Percentiles rank a stretch among this genome's conserved stretches.
phyloP scores from a whole-genome alignment of 1,140 invertebrate species.

The Micrasema minimum region DNA sequence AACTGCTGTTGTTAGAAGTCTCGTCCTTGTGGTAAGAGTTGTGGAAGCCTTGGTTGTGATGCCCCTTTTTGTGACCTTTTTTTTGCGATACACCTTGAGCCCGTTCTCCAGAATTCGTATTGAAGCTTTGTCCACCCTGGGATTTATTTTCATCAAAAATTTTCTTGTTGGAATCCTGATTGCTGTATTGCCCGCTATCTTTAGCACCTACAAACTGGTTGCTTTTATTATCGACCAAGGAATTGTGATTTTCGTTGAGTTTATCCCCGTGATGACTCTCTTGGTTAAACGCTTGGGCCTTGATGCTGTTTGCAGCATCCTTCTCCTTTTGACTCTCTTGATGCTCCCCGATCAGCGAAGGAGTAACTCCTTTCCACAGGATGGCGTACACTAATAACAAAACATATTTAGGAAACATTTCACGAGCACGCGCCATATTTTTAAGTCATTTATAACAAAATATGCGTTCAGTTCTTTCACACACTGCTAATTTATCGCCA shows the following conservation, averaged over 20 bases:
- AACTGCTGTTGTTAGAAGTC: slow-evolving; percentile 72
- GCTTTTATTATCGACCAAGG: slow-evolving; percentile 61
- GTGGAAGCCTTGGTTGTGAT: slow-evolving; percentile 72
- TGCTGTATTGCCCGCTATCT: slow-evolving; percentile 62
- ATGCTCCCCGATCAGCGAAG: slow-evolving; percentile 56
- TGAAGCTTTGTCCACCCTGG: slow-evolving; percentile 60
- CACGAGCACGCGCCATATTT: slow-evolving; percentile 39
- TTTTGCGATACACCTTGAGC: slow-evolving; percentile 63
- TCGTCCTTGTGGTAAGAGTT: slow-evolving; percentile 76
- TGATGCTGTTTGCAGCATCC: slow-evolving; percentile 61
- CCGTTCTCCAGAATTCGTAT: slow-evolving; percentile 63
- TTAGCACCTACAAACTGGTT: slow-evolving; percentile 62
- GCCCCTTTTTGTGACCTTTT: slow-evolving; percentile 71
- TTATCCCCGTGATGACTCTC: slow-evolving; percentile 63
- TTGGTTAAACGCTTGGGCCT: slow-evolving; percentile 59
- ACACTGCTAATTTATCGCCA: slow-evolving; percentile 5
- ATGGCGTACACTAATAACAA: slow-evolving; percentile 40
- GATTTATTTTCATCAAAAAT: slow-evolving; percentile 59
- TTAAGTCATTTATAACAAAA: slow-evolving; percentile 24
- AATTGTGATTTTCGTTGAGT: slow-evolving; percentile 61
- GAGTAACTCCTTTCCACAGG: slow-evolving; percentile 54
- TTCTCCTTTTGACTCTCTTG: slow-evolving; percentile 56
- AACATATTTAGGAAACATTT: slow-evolving; percentile 37
- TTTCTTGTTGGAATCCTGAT: slow-evolving; percentile 63
- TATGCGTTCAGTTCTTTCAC: slow-evolving; percentile 6